Conservation (phyloP, 2,797 vertebrate genomes). For the Heteromormyrus szaboi region DNA sequence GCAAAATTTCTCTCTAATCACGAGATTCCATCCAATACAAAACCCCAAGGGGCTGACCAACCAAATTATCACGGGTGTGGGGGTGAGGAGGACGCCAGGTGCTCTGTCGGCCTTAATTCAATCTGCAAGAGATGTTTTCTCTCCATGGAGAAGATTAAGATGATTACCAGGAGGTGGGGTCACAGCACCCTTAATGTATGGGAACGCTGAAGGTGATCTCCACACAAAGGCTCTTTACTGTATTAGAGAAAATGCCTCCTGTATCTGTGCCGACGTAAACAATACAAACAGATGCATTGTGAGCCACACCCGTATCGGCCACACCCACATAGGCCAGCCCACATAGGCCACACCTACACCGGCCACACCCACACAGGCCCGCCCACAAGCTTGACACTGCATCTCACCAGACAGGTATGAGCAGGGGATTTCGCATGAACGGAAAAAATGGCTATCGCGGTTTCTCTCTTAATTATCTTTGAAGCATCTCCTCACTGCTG, state of each 20-base stretch:
- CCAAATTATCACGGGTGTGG: neutral
- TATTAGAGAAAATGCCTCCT: neutral
- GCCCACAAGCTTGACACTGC: neutral
- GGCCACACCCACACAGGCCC: neutral
- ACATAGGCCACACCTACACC: neutral
- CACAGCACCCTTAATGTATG: neutral
- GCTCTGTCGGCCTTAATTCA: neutral
- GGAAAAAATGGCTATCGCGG: neutral
- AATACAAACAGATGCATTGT: too few relatives aligned
- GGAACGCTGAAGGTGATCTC: neutral
- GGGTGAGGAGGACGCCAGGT: neutral
- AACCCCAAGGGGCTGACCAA: neutral
- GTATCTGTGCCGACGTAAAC: neutral
- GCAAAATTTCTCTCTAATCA: neutral
- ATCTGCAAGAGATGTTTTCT: neutral
- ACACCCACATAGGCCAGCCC: neutral
- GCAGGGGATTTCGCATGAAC: neutral
- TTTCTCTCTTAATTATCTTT: neutral
- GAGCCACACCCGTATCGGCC: neutral
- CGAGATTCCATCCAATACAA: neutral
- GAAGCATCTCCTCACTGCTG: neutral
- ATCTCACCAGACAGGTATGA: too few relatives aligned
- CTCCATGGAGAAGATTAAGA: neutral
- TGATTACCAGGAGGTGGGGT: neutral
- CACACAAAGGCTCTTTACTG: neutral